Percentiles rank a stretch among this genome's conserved stretches.
Conservation (phyloP, 2,888 invertebrate species). For the Hyles lineata region DNA sequence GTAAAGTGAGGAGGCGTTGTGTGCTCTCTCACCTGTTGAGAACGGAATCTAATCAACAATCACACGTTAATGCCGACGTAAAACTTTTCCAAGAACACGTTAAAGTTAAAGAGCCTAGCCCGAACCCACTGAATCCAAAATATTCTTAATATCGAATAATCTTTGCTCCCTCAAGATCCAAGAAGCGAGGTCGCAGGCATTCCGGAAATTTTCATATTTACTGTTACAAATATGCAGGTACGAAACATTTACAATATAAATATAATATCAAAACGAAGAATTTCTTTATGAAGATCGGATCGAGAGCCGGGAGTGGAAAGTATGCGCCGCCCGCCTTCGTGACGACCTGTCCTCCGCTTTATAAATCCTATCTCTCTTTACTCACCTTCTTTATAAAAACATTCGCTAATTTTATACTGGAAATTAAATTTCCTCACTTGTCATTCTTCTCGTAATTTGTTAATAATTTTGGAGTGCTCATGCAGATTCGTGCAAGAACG, state of each 20-base stretch:
- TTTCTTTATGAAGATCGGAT: constrained; percentile 85
- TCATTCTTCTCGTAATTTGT: neutral
- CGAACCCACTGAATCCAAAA: constrained; percentile 55
- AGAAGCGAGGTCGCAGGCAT: constrained; percentile 75
- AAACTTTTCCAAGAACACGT: constrained; percentile 28
- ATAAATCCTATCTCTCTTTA: constrained; percentile 56
- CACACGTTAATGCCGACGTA: constrained; percentile 11
- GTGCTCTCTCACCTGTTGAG: constrained; percentile 4
- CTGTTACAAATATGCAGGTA: constrained; percentile 85
- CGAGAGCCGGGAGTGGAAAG: constrained; percentile 79
- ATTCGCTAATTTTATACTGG: constrained; percentile 2
- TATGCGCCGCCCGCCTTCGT: constrained; percentile 66
- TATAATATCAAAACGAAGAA: constrained; percentile 86
- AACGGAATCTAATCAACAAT: constrained; percentile 18
- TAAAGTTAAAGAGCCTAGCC: constrained; percentile 46
- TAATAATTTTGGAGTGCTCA: neutral
- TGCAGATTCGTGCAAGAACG: no score
- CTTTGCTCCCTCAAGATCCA: constrained; percentile 75
- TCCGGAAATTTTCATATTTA: constrained; percentile 85
- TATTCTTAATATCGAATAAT: constrained; percentile 76
- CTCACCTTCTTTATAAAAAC: constrained; percentile 30
- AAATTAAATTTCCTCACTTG: neutral
- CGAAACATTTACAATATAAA: constrained; percentile 83
- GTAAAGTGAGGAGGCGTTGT: neutral
- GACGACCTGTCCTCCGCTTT: constrained; percentile 65